These are phyloP conservation scores for Sinodicranocentrus sp. DNA, from an alignment of 2,888 invertebrate genomes.

Conservation along the genomic window DNA sequence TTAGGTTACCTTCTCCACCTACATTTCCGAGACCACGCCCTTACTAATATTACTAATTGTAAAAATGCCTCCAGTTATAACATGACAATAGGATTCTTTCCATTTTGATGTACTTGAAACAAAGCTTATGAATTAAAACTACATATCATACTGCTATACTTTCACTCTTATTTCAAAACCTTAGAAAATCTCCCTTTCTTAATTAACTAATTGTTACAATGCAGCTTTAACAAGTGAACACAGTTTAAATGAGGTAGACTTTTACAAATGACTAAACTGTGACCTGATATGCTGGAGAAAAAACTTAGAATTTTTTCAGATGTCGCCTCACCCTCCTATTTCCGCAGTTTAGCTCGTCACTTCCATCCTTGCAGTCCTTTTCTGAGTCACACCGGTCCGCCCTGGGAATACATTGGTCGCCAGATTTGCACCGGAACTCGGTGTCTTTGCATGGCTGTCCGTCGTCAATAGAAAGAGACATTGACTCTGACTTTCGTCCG, in stretches of 20 bases:
- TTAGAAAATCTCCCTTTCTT: too few relatives aligned
- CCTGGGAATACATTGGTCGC: slow-evolving; percentile 72
- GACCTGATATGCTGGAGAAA: too few relatives aligned
- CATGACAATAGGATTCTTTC: too few relatives aligned
- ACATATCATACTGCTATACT: too few relatives aligned
- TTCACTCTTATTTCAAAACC: too few relatives aligned
- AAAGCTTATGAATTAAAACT: too few relatives aligned
- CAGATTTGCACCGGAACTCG: slow-evolving; percentile 72
- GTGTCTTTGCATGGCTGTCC: slow-evolving; percentile 57
- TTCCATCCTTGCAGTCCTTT: slow-evolving; percentile 70
- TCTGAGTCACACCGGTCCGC: slow-evolving; percentile 69
- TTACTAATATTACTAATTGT: too few relatives aligned
- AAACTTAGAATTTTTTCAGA: too few relatives aligned
- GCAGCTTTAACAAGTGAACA: not conserved
- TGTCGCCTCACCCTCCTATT: not conserved
- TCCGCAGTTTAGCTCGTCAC: slow-evolving; percentile 69
- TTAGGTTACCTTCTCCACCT: slow-evolving; percentile 36
- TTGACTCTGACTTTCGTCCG: slow-evolving; percentile 65
- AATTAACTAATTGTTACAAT: slow-evolving; percentile 1
- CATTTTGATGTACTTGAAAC: too few relatives aligned
- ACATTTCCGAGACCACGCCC: slow-evolving; percentile 37
- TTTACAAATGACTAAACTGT: too few relatives aligned
- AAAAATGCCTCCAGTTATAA: too few relatives aligned
- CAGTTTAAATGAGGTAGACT: not conserved
- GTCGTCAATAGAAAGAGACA: slow-evolving; percentile 67